Conservation (phyloP, 2,113 vertebrate species). For the Trichechus manatus region DNA sequence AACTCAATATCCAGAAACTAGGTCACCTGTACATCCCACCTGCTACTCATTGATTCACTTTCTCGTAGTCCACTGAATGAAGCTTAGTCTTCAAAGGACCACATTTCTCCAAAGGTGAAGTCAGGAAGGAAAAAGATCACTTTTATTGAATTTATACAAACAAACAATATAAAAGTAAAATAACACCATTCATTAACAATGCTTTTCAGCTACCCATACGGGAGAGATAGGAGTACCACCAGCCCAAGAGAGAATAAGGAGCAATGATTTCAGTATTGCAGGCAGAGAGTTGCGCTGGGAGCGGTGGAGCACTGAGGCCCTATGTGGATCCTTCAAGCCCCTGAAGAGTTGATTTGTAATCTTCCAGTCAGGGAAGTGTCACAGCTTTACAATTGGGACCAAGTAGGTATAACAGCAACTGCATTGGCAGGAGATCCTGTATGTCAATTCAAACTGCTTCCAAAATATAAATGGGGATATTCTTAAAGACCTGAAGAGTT, state of each 20-base stretch:
- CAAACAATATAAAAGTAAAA: background rate
- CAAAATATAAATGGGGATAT: background rate
- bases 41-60: background rate
- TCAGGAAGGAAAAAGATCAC: background rate
- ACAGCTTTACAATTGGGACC: background rate
- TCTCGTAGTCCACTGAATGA: too few species aligned
- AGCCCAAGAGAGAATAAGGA: background rate
- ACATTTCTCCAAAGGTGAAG: background rate
- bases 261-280: background rate
- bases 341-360: background rate
- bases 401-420: background rate
- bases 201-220: background rate
- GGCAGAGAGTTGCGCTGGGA: background rate
- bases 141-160: background rate
- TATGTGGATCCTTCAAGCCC: background rate
- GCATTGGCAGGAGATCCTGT: background rate
- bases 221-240: background rate
- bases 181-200: background rate
- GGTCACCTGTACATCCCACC: background rate
- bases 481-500: background rate
- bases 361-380: background rate
- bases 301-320: background rate
- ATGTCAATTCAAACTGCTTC: background rate
- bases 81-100: background rate
- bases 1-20: background rate